These are phyloP conservation scores for Sipha maydis DNA, from an alignment of 2,888 invertebrate species.

Conservation along the genomic window DNA sequence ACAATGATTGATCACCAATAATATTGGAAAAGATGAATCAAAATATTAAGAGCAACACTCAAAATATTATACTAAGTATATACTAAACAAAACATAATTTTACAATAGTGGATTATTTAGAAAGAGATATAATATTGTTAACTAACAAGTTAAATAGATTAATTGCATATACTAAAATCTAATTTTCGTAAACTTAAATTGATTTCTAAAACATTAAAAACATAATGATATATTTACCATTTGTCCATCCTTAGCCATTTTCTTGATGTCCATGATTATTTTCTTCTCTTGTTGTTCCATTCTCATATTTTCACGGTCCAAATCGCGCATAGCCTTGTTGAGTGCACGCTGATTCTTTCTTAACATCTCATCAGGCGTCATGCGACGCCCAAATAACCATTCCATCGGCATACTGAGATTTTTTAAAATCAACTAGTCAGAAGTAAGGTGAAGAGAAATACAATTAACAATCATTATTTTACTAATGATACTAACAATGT, in stretches of 20 bases:
- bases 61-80: background rate
- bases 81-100: background rate
- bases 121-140: too few relatives aligned
- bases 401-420: constrained; percentile 72
- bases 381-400: constrained; percentile 95
- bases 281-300: constrained; percentile 99
- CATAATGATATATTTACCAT: constrained; percentile 75
- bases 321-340: constrained; percentile 97
- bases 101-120: too few relatives aligned
- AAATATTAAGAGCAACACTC: background rate
- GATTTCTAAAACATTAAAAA: background rate
- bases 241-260: constrained; percentile 98
- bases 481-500: too few relatives aligned
- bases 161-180: background rate
- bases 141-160: background rate
- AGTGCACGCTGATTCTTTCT: constrained; percentile 97
- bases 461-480: background rate
- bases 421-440: background rate
- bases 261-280: constrained; percentile 97
- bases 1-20: background rate
- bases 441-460: background rate
- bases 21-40: background rate
- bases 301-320: constrained; percentile 91
- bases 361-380: constrained; percentile 98
- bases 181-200: background rate